These are phyloP conservation scores for Lacerta viridis DNA, from an alignment of 2,797 vertebrate species.

Conservation along the genomic window DNA sequence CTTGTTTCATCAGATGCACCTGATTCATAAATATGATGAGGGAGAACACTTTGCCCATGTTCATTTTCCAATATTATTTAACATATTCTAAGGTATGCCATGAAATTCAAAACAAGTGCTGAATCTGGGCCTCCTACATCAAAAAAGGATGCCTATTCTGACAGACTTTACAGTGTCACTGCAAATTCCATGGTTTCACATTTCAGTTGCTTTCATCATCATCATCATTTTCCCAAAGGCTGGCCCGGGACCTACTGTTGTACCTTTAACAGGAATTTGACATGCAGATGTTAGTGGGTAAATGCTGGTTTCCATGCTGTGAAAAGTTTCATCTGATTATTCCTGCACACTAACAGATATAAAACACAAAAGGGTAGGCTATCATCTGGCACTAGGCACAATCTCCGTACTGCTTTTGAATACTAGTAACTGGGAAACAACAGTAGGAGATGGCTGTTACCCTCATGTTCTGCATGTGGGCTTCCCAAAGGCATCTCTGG, in stretches of 20 bases:
- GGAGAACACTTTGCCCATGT: not conserved
- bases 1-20: not conserved
- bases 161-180: not conserved
- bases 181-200: slow-evolving; percentile 1
- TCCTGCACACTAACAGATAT: not conserved
- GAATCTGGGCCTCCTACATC: not conserved
- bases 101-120: slow-evolving; percentile 5
- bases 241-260: not conserved
- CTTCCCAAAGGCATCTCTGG: not conserved
- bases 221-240: not conserved
- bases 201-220: not conserved
- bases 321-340: not conserved
- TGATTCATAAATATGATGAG: not conserved
- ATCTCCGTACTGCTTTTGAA: not conserved
- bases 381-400: not conserved
- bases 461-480: not conserved
- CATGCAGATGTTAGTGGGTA: not conserved
- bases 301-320: not conserved
- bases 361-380: not conserved
- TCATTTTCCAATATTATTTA: not conserved
- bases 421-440: not conserved
- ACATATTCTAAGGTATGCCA: not conserved
- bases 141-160: not conserved
- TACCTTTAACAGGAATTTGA: not conserved
- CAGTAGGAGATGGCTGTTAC: not conserved